Base-by-base conservation (phyloP, 2,888 invertebrate species). In the Sinopyrophorus schimmeli region DNA sequence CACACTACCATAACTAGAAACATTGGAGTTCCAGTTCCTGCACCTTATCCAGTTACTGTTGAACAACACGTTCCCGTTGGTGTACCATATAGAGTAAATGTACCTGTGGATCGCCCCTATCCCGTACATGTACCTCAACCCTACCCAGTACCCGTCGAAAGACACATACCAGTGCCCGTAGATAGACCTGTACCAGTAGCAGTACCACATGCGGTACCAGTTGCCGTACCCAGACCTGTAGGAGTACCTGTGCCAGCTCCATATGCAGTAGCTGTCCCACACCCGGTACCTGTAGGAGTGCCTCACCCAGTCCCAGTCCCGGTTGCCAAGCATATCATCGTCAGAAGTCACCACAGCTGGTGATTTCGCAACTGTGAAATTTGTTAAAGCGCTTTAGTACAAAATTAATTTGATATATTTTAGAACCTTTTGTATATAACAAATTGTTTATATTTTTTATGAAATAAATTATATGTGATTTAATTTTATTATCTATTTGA, bases 121-220 rank as follows among this genome's bases (percentile, higher is more conserved):
- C 75, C 71, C 3, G 62, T 69, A 1, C 65, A 67, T 11, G 68
- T 70, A 14, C 64, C 67, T 28, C 64, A 67, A 17, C 77, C 76
- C 1, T 77, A 79, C 0, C 81, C 82, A 0, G 78, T 82, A 10
- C 69, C 77, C 37, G 79, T 83, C 0, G 64, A 64, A 28, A 57
- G 47, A 28, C 57, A 77, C 73, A 76, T 79, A 0, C 81, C 82
- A 0, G 78, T 82, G 10, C 69, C 77, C 28, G 80, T 84, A 0
- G 70, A 71, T 32, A 63, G 67, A 34, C 66, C 66, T 32, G 63
- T 69, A 11, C 67, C 71, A 23, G 68, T 68, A 9, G 61, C 66
- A 10, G 69, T 70, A 43, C 71, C 74, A n/a, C 70, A 72, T 39
- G 70, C 71, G 5, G 72, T 71, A 2, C 60, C 64, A n/a, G 67